Evolutionary conservation across 2,888 invertebrate species (phyloP).

Genomic region (Drosophila rellima): DNA sequence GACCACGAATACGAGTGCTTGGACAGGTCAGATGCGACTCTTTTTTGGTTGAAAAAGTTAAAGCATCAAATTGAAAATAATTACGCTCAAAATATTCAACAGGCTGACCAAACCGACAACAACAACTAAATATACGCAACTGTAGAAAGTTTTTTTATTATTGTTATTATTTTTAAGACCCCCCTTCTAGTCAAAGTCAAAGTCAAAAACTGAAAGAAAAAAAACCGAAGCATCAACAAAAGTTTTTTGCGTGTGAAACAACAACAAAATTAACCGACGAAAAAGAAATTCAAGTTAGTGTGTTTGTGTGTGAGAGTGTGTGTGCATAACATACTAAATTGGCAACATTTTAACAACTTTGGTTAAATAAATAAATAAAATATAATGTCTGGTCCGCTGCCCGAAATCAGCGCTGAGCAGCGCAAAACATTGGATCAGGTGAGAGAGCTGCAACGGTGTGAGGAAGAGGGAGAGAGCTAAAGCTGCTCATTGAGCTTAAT

Average conservation of each 20-base stretch:
- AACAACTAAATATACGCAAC: constrained; percentile 60
- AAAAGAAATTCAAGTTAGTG: constrained; percentile 59
- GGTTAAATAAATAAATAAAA: constrained; percentile 41
- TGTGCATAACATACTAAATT: constrained; percentile 49
- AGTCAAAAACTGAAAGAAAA: constrained; percentile 38
- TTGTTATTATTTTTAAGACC: constrained; percentile 56
- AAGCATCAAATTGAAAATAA: constrained; percentile 64
- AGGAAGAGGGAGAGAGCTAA: constrained; percentile 1
- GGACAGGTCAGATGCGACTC: constrained; percentile 25
- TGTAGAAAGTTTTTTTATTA: constrained; percentile 75
- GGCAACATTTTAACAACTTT: constrained; percentile 48
- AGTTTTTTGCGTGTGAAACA: constrained; percentile 41
- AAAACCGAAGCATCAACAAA: constrained; percentile 29
- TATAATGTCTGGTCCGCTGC: constrained; percentile 72
- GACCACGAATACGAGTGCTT: constrained; percentile 11
- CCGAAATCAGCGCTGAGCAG: constrained; percentile 71
- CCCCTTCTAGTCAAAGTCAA: constrained; percentile 41
- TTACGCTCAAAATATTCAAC: constrained; percentile 61
- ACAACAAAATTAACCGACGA: constrained; percentile 25
- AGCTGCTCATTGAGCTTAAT: constrained; percentile 12
- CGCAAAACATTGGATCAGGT: constrained; percentile 70
- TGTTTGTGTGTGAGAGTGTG: constrained; percentile 22
- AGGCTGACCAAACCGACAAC: constrained; percentile 36
- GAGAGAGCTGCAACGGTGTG: constrained; percentile 28
- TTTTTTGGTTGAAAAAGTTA: constrained; percentile 19